phyloP scores from a whole-genome alignment of 2,888 invertebrate genomes.

The Ormia ochracea region DNA sequence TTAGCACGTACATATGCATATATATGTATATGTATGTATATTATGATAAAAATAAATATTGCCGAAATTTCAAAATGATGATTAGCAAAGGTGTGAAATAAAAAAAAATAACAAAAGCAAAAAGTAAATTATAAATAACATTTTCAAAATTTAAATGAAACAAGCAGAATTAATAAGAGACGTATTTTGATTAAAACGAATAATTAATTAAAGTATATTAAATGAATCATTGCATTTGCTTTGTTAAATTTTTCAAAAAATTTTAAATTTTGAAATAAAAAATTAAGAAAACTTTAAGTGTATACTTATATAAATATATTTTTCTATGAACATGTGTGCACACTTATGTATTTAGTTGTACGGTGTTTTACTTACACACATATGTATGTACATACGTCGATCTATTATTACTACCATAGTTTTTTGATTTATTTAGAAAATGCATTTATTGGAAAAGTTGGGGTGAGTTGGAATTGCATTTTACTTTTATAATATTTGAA shows the following conservation, averaged over 20 bases:
- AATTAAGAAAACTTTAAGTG: neutral
- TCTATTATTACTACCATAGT: neutral
- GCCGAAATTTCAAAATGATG: slow-evolving; percentile 22
- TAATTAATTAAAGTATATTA: neutral
- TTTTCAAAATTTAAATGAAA: neutral
- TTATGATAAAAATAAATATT: slow-evolving; percentile 42
- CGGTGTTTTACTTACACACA: too few relatives aligned
- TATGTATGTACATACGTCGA: neutral
- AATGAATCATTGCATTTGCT: slow-evolving; percentile 4
- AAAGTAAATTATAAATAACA: slow-evolving; percentile 5
- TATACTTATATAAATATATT: neutral
- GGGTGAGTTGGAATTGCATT: slow-evolving; percentile 9
- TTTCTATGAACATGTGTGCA: neutral
- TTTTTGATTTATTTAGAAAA: slow-evolving; percentile 3
- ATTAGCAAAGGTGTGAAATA: slow-evolving; percentile 41
- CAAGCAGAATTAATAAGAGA: neutral
- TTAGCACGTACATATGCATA: too few relatives aligned
- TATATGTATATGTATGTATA: neutral
- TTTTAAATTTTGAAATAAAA: neutral
- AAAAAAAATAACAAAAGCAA: neutral
- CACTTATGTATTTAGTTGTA: neutral
- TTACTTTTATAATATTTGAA: neutral
- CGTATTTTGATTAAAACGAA: neutral
- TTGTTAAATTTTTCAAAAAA: neutral
- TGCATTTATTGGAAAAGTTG: slow-evolving; percentile 38